Conservation (phyloP, 2,888 invertebrate genomes). For the Syritta pipiens region DNA sequence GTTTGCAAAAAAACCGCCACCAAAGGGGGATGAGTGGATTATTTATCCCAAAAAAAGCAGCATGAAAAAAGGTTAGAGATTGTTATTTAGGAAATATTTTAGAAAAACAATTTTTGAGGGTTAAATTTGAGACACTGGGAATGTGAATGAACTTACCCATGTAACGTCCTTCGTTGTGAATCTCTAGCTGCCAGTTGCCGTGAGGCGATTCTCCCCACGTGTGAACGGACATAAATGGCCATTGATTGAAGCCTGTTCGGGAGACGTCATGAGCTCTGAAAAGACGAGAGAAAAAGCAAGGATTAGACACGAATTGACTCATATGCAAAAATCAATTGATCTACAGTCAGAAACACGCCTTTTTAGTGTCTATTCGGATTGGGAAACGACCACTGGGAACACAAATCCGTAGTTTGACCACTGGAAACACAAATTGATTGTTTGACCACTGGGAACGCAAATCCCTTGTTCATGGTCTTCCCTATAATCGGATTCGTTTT, state of each 20-base stretch:
- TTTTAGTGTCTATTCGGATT: too few species aligned
- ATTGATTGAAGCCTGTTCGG: slow-evolving; percentile 94
- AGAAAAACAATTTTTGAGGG: slow-evolving; percentile 15
- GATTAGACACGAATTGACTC: background rate
- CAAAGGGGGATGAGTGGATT: slow-evolving; percentile 28
- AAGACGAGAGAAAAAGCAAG: slow-evolving; percentile 3
- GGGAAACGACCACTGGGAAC: too few species aligned
- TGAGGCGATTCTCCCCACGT: slow-evolving; percentile 98
- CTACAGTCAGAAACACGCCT: too few species aligned
- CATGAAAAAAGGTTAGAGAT: slow-evolving; percentile 71
- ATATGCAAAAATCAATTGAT: too few species aligned
- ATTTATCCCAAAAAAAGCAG: slow-evolving; percentile 71
- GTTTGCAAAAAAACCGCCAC: slow-evolving; percentile 21
- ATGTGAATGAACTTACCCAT: slow-evolving; percentile 85
- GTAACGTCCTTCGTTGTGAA: slow-evolving; percentile 95
- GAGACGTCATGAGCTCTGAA: slow-evolving; percentile 87
- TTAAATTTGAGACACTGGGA: background rate
- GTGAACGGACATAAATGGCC: slow-evolving; percentile 99
- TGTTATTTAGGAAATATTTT: slow-evolving; percentile 54
- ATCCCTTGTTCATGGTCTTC: too few species aligned
- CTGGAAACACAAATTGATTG: too few species aligned
- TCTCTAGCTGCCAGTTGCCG: slow-evolving; percentile 96
- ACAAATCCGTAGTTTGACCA: too few species aligned
- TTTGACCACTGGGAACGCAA: too few species aligned
- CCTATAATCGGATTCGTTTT: too few species aligned